Conservation (phyloP, 2,797 vertebrate species). For the Sorex maritimensis region DNA sequence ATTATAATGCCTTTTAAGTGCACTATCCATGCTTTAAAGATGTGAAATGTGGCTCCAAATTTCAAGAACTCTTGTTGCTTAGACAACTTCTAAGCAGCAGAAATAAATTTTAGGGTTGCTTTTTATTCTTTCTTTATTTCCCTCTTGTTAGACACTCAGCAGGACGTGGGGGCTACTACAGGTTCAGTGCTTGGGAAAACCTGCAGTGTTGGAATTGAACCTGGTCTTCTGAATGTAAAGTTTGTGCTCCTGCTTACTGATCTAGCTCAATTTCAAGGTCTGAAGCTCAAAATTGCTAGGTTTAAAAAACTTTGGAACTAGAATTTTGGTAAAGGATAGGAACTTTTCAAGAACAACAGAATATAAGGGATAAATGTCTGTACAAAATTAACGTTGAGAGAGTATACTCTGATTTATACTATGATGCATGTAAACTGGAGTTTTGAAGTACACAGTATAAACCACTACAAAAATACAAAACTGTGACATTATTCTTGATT, state of each 20-base stretch:
- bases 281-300: not conserved
- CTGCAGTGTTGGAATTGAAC: too few species aligned
- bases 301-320: not conserved
- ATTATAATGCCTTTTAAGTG: not conserved
- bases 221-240: too few species aligned
- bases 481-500: not conserved
- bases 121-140: too few species aligned
- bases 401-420: not conserved
- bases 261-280: not conserved
- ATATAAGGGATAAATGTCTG: not conserved
- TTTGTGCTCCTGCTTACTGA: too few species aligned
- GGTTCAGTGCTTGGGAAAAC: too few species aligned
- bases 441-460: not conserved
- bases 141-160: too few species aligned
- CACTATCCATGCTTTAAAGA: not conserved
- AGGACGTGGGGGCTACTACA: too few species aligned
- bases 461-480: not conserved
- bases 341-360: not conserved
- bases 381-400: not conserved
- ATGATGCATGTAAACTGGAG: not conserved
- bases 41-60: constrained; percentile 1
- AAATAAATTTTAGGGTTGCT: not conserved
- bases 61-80: not conserved
- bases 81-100: not conserved
- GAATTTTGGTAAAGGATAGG: not conserved